Conservation (phyloP, 1,140 invertebrate species). For the Cyclargus thomasi region DNA sequence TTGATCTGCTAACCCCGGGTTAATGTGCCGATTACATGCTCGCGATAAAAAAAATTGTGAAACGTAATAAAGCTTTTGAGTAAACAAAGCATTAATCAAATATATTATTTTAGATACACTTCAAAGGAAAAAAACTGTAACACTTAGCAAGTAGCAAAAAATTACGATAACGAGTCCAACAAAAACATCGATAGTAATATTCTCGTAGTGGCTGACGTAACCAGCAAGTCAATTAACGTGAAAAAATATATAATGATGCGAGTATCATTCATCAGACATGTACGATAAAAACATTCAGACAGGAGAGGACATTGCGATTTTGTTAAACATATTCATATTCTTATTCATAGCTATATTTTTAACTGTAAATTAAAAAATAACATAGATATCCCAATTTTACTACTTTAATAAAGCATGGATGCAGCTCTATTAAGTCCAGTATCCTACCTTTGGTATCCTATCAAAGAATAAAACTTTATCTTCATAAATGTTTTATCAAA, state of each 20-base stretch:
- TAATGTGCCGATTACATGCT: constrained; percentile 5
- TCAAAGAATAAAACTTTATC: too few species aligned
- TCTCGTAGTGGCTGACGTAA: neutral
- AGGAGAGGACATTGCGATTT: neutral
- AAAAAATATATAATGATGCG: neutral
- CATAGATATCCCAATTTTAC: too few species aligned
- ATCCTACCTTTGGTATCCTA: too few species aligned
- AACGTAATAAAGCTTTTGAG: neutral
- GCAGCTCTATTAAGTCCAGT: too few species aligned
- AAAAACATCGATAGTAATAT: neutral
- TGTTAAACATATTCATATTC: too few species aligned
- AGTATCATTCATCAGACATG: neutral
- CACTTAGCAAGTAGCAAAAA: neutral
- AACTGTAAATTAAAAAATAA: too few species aligned
- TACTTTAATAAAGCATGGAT: too few species aligned
- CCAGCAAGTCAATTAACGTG: neutral
- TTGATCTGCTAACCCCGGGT: constrained; percentile 20
- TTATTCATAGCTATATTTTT: too few species aligned
- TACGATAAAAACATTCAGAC: neutral
- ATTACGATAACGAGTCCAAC: neutral
- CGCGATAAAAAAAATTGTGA: neutral
- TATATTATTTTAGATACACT: neutral
- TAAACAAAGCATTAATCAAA: neutral
- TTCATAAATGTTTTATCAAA: too few species aligned
- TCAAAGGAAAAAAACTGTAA: neutral